Evolutionary conservation across 2,113 vertebrate species (phyloP), one percentile per base, ranked within the genome.

Genomic region (Apaloderma vittatum): DNA sequence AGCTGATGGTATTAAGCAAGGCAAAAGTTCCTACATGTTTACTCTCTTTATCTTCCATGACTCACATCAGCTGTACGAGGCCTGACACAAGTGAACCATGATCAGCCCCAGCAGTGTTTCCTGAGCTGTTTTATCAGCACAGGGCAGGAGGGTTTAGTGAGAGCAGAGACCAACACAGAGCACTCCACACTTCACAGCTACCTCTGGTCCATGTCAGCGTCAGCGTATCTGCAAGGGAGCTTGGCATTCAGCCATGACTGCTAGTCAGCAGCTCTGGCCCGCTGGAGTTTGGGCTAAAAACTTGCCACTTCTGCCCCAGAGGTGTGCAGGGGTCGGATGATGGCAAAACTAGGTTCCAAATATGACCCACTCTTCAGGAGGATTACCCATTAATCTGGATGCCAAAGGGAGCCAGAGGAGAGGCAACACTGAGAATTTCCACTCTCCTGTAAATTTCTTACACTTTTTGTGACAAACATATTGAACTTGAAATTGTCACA

Each of bases 91-190:
- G 37, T 90, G 82, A 91, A 90, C 94, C 72, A 37, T 84, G 72
- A 86, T 48, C 90, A 63, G 52, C 49, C 40, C 80, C 71, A 79
- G 57, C 79, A 94, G 45, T 8, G 30, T 66, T 88, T 93, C 36
- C 58, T 30, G 71, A 66, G 72, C 62, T 55, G 45, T 72, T 95
- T 96, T 96, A 95, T 93, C 86, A 82, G 78, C 48, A 12, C 0
- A 48, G 90, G 90, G 55, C 88, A 90, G 67, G 46, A 90, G 26
- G 8, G 71, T 88, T 94, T 48, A 86, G 71, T n/a, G 90, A 66
- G 90, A 63, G 78, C 95, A 97, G 95, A 93, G 94, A 95, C 55
- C 80, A 94, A 29, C 63, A 34, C 55, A 40, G 8, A 80, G 43
- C 72, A 46, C 0, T 2, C 84, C 59, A 91, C 72, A 94, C 73